Percentiles rank a stretch among this genome's conserved stretches.
Evolutionary conservation across 1,140 invertebrate genomes (phyloP).

Genomic region (Branchinecta lynchi): DNA sequence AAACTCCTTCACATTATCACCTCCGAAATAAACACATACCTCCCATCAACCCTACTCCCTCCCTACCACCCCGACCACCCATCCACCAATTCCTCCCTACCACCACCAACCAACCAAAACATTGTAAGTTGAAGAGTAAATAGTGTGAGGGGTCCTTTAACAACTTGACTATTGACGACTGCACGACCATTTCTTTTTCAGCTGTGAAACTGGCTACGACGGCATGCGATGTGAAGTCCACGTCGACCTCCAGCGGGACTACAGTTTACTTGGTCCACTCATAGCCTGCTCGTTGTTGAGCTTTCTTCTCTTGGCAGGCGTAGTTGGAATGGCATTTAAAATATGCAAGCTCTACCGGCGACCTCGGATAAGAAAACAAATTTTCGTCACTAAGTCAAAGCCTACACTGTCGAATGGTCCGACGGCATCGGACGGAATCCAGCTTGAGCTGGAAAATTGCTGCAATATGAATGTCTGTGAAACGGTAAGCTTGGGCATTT

Average conservation of each 20-base stretch:
- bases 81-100: too few relatives aligned
- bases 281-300: background rate
- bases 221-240: background rate
- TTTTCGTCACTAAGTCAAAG: background rate
- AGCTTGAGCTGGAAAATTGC: background rate
- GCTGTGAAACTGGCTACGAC: background rate
- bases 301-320: background rate
- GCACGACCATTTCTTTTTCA: background rate
- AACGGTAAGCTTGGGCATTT: background rate
- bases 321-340: background rate
- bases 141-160: too few relatives aligned
- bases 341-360: background rate
- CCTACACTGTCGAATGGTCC: background rate
- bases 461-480: slow-evolving; percentile 11
- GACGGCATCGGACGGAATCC: background rate
- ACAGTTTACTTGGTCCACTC: background rate
- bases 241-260: background rate
- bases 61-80: too few relatives aligned
- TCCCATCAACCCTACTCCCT: too few relatives aligned
- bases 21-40: too few relatives aligned
- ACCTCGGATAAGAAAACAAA: background rate
- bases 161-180: too few relatives aligned
- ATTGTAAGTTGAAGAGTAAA: too few relatives aligned
- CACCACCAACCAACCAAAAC: too few relatives aligned
- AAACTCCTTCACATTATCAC: too few relatives aligned